phyloP scores from a whole-genome alignment of 2,113 vertebrate genomes.

The Terrapene triunguis region DNA sequence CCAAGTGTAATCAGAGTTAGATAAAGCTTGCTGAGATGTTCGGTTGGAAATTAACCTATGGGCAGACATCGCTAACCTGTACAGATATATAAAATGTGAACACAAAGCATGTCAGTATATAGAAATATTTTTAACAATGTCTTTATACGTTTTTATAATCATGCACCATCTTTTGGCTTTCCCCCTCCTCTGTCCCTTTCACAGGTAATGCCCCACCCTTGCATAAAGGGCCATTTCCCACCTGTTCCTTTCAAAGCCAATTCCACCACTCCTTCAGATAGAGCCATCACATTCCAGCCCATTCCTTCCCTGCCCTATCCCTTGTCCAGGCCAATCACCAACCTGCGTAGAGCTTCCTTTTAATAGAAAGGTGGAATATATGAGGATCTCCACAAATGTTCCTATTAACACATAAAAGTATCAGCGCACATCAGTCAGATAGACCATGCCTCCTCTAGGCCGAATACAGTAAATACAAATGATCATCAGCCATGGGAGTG shows the following conservation, averaged over 20 bases:
- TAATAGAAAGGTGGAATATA: background rate
- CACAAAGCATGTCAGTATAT: background rate
- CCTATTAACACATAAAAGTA: accelerated
- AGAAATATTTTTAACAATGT: background rate
- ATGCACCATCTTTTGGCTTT: background rate
- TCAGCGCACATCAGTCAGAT: background rate
- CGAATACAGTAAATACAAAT: background rate
- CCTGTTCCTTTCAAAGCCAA: background rate
- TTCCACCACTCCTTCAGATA: background rate
- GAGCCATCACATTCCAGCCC: background rate
- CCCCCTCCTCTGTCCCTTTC: background rate
- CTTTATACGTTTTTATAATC: background rate
- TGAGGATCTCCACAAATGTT: background rate
- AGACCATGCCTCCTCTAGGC: background rate
- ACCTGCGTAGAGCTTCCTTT: background rate
- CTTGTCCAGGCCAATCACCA: background rate
- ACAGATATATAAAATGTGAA: conserved; percentile 41
- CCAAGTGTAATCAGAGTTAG: conserved; percentile 92
- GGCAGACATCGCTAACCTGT: conserved; percentile 83
- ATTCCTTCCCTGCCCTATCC: background rate
- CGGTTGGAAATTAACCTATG: conserved; percentile 81
- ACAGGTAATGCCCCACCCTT: background rate
- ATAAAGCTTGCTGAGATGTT: conserved; percentile 81
- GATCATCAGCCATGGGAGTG: background rate
- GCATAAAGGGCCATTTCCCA: background rate